These are phyloP conservation scores for Thera britannica DNA, from an alignment of 2,888 invertebrate species.

Conservation along the genomic window DNA sequence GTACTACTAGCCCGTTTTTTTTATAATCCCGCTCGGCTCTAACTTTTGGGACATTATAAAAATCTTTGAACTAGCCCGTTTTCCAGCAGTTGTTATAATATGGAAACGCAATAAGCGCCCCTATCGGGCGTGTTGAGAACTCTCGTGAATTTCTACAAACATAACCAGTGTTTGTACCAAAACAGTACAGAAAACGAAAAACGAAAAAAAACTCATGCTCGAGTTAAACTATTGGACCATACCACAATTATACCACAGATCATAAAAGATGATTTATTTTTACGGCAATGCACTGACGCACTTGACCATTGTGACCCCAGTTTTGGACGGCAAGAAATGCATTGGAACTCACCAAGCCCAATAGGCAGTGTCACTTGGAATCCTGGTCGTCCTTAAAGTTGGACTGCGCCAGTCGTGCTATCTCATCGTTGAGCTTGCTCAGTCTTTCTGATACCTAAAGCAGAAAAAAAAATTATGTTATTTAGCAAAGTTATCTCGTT, in stretches of 20 bases:
- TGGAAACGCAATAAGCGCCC: too few relatives aligned
- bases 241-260: neutral
- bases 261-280: neutral
- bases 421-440: constrained; percentile 71
- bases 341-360: constrained; percentile 32
- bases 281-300: neutral
- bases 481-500: neutral
- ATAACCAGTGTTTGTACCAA: too few relatives aligned
- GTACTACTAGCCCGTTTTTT: too few relatives aligned
- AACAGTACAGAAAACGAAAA: too few relatives aligned
- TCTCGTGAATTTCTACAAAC: too few relatives aligned
- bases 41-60: too few relatives aligned
- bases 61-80: too few relatives aligned
- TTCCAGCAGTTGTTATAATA: too few relatives aligned
- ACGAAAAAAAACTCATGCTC: too few relatives aligned
- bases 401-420: constrained; percentile 64
- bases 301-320: neutral
- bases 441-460: constrained; percentile 72
- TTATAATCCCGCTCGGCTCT: too few relatives aligned
- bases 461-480: neutral
- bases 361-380: constrained; percentile 39
- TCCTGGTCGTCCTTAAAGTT: constrained; percentile 59
- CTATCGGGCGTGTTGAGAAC: too few relatives aligned
- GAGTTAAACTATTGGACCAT: neutral
- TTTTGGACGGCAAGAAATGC: constrained; percentile 26